These are phyloP conservation scores for Hesperia comma DNA, from an alignment of 2,888 invertebrate genomes.

Conservation along the genomic window DNA sequence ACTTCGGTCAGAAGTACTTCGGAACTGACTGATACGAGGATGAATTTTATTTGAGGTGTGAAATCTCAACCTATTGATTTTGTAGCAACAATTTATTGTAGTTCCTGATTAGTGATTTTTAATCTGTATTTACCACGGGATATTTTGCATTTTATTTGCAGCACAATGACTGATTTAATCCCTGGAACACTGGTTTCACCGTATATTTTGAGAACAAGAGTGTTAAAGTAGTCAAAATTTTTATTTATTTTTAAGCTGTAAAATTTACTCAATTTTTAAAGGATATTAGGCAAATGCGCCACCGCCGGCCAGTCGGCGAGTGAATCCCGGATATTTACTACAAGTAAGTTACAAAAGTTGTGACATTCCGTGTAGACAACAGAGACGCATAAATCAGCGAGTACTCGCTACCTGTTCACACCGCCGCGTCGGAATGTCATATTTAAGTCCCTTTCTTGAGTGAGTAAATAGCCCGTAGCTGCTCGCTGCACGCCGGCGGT, in stretches of 20 bases:
- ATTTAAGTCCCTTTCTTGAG: too few relatives aligned
- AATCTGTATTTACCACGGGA: background rate
- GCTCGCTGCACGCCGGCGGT: too few relatives aligned
- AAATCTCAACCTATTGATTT: conserved; percentile 13
- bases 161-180: background rate
- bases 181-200: background rate
- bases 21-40: conserved; percentile 92
- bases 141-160: background rate
- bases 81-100: background rate
- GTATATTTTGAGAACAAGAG: too few relatives aligned
- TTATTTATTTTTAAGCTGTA: background rate
- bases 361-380: too few relatives aligned
- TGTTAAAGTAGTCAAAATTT: background rate
- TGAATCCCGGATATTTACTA: too few relatives aligned
- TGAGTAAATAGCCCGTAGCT: too few relatives aligned
- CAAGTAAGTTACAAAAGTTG: too few relatives aligned
- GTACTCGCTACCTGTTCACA: too few relatives aligned
- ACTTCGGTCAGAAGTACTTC: conserved; percentile 99
- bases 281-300: too few relatives aligned
- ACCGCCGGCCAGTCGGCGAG: too few relatives aligned
- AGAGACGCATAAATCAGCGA: too few relatives aligned
- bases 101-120: background rate
- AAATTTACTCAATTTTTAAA: background rate
- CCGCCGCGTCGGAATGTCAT: too few relatives aligned
- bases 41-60: conserved; percentile 43